These are phyloP conservation scores for Agrochola lota DNA, from an alignment of 2,888 invertebrate genomes.

Conservation along the genomic window DNA sequence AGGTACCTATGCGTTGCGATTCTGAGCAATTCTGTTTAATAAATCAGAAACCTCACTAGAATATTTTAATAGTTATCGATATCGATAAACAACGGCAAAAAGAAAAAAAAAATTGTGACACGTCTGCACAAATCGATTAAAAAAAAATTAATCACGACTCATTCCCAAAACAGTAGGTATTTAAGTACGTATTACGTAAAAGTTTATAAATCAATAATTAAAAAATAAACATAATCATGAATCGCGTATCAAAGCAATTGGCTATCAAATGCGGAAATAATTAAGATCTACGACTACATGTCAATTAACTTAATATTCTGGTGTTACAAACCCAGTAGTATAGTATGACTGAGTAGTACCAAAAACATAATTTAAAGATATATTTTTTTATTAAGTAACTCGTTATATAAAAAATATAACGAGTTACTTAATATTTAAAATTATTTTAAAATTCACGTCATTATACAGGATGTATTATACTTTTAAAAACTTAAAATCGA, in stretches of 20 bases:
- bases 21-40: neutral
- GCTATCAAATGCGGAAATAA: conserved; percentile 28
- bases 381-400: too few relatives aligned
- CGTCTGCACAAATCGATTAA: neutral
- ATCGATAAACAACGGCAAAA: neutral
- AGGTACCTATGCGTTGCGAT: neutral
- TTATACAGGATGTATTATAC: neutral
- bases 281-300: neutral
- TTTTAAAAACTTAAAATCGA: neutral
- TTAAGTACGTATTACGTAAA: neutral
- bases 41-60: neutral
- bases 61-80: neutral
- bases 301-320: neutral
- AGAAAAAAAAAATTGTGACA: neutral
- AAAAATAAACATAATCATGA: neutral
- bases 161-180: neutral
- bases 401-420: too few relatives aligned
- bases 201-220: neutral
- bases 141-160: neutral
- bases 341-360: neutral
- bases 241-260: neutral
- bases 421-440: too few relatives aligned
- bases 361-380: too few relatives aligned
- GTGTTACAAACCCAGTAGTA: neutral
- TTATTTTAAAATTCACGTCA: too few relatives aligned